Percentiles rank a stretch among this genome's conserved stretches.
Conservation (phyloP, 2,888 invertebrate species). For the Amaurobius ferox region DNA sequence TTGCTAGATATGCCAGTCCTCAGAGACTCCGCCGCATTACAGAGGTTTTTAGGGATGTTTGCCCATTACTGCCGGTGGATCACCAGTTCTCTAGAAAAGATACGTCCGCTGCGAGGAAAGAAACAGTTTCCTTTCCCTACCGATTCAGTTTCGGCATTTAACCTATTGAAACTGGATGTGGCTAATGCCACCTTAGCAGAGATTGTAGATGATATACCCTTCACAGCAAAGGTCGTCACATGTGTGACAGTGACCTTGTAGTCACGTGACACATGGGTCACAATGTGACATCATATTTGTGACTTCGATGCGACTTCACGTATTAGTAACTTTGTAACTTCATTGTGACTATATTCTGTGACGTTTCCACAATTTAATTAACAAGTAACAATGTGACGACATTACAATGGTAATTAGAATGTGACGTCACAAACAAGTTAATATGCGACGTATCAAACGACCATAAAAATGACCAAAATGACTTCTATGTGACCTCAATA, state of each 20-base stretch:
- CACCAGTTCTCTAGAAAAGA: neutral
- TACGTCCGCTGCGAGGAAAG: neutral
- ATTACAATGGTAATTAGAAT: too few species aligned
- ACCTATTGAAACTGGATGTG: neutral
- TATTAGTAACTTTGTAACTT: too few species aligned
- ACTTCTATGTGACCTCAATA: neutral
- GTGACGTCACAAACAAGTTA: too few species aligned
- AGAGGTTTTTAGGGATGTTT: conserved; percentile 10
- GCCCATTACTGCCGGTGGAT: conserved; percentile 32
- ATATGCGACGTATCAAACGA: too few species aligned
- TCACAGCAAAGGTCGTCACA: too few species aligned
- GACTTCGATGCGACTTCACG: too few species aligned
- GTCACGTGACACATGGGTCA: too few species aligned
- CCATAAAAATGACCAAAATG: conserved; percentile 9
- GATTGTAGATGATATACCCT: conserved; percentile 15
- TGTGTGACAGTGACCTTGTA: too few species aligned
- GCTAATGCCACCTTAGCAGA: neutral
- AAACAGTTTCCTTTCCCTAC: neutral
- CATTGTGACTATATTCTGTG: too few species aligned
- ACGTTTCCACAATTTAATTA: too few species aligned
- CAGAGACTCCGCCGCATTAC: neutral
- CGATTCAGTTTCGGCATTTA: neutral
- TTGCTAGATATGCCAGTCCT: neutral
- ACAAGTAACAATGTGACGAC: too few species aligned
- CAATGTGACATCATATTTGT: too few species aligned